Evolutionary conservation across 2,113 vertebrate species (phyloP).

Genomic region (Sporophila hypoxantha): DNA sequence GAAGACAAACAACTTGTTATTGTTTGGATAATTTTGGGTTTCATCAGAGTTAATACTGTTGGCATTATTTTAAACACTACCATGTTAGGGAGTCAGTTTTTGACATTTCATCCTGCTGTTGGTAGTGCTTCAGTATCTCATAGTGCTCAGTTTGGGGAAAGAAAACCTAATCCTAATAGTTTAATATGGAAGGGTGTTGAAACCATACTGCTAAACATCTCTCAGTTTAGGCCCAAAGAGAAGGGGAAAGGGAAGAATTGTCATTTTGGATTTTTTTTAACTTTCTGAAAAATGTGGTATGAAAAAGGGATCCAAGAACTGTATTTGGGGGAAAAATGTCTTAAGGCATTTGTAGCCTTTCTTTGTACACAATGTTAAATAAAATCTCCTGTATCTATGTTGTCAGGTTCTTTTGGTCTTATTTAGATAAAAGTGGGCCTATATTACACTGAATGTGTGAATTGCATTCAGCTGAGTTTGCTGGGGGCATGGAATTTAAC

Average conservation of each 20-base stretch:
- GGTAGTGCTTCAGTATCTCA: conserved; percentile 10
- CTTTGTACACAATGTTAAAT: conserved; percentile 76
- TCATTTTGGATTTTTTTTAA: neutral
- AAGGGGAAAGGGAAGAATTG: neutral
- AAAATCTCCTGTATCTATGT: conserved; percentile 67
- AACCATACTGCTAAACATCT: neutral
- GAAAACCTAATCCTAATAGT: neutral
- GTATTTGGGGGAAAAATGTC: conserved; percentile 37
- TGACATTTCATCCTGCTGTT: conserved; percentile 17
- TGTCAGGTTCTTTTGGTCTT: conserved; percentile 15
- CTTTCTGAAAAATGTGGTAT: conserved; percentile 53
- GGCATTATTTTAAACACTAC: conserved; percentile 8
- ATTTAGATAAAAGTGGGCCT: conserved; percentile 2
- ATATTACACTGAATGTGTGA: neutral
- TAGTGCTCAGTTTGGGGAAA: neutral
- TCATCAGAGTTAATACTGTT: conserved; percentile 3
- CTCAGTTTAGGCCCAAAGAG: conserved; percentile 20
- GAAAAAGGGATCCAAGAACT: conserved; percentile 59
- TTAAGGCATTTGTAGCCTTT: conserved; percentile 68
- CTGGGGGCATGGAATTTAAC: neutral
- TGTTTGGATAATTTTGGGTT: conserved; percentile 22
- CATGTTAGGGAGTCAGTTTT: neutral
- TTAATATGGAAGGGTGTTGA: neutral
- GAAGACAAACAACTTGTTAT: conserved; percentile 2
- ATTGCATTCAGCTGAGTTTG: neutral